These are phyloP conservation scores for Phrixothrix hirtus DNA, from an alignment of 2,888 invertebrate species.

Conservation along the genomic window DNA sequence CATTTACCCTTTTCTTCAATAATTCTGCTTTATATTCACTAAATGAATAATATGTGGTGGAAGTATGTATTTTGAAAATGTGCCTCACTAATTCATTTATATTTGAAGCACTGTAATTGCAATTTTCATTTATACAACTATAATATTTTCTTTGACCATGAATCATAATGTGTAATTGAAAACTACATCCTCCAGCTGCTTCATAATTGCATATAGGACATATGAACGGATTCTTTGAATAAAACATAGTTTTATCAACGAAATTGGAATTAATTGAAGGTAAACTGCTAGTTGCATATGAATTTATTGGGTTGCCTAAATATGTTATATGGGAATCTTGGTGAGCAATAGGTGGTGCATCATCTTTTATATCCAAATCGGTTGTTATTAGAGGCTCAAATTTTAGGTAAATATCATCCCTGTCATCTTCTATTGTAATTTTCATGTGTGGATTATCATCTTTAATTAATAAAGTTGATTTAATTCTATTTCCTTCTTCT, in stretches of 20 bases:
- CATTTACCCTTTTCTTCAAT: not conserved
- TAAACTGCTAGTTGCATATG: not conserved
- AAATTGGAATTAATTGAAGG: not conserved
- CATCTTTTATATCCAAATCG: not conserved
- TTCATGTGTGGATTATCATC: not conserved
- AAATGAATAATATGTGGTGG: not conserved
- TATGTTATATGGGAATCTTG: not conserved
- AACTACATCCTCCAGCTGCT: not conserved
- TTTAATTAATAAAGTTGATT: not conserved
- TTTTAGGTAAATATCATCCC: not conserved
- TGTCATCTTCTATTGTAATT: not conserved
- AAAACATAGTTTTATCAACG: not conserved
- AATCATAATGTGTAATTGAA: not conserved
- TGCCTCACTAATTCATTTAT: not conserved
- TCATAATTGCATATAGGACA: conserved; percentile 1
- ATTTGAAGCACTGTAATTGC: not conserved
- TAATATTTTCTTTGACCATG: not conserved
- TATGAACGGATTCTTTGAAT: not conserved
- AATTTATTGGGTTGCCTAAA: not conserved
- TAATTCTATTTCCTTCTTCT: too few species aligned
- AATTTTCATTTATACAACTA: not conserved
- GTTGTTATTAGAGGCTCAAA: not conserved
- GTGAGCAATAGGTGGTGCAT: not conserved
- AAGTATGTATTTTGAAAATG: not conserved
- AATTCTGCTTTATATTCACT: not conserved